Base-by-base conservation (phyloP, 2,113 vertebrate species). In the Rutilus rutilus region DNA sequence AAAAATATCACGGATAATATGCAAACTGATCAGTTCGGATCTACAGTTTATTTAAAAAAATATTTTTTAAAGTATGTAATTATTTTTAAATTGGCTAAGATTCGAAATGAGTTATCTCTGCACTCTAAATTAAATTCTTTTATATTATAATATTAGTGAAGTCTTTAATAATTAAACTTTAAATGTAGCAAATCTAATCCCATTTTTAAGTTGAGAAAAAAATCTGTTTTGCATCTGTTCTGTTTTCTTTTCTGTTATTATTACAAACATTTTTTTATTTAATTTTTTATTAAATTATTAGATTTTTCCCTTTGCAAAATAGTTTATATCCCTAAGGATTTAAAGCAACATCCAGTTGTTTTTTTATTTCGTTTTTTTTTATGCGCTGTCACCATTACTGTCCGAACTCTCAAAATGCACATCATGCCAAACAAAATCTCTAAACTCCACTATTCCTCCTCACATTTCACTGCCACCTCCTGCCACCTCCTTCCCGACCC, bases 401-500 rank as follows among this genome's bases (percentile, higher is more conserved):
- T 59, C 27, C 3, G 17, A 67, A 19, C 33, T 73, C 36, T 21
- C 21, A 21, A 73, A 73, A 42, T 69, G 33, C 67, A 67, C 36
- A 42, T 73, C 9, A 39, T 73, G 33, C 23, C 69, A 42, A 42
- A 42, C 8, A n/a, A 17, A 76, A 76, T 8, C 19, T 23, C 6
- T 0, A 27, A 76, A 19, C 12, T 52, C n/a, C 1, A 15, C n/a
- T 4, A 23, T 17, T 23, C 75, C 81, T 60, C 39, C 60, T 6
- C n/a, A 10, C 17, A 14, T 30, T 27, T 59, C 39, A 60, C 75
- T 57, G 80, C 67, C 42, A 42, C 42, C 52, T 59, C 36, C 88
- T 74, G 88, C 78, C 87, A 89, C 80, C 89, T 39, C 67, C 39
- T 59, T 65, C 45, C 33, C 5, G 75, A 65, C 15, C 10, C 1